phyloP scores from a whole-genome alignment of 2,888 invertebrate genomes.

The Drosophila cognata region DNA sequence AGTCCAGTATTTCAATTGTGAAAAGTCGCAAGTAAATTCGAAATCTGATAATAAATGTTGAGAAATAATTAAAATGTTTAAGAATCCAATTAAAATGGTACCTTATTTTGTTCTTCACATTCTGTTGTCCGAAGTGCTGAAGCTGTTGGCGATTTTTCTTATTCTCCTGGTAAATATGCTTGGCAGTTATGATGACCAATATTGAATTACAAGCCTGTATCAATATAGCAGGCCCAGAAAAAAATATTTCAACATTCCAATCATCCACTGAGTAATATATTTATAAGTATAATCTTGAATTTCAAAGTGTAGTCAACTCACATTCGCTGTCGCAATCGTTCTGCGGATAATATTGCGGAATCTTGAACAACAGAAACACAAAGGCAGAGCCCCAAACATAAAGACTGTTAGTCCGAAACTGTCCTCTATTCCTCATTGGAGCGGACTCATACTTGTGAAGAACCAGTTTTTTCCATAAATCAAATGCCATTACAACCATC shows the following conservation, averaged over 20 bases:
- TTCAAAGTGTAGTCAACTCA: constrained; percentile 68
- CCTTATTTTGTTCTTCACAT: no score
- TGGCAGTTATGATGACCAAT: neutral
- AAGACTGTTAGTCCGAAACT: constrained; percentile 67
- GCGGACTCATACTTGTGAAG: constrained; percentile 37
- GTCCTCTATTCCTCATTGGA: constrained; percentile 57
- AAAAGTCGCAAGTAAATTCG: no score
- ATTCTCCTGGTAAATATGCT: no score
- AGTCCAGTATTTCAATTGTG: no score
- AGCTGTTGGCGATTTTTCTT: no score
- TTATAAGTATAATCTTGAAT: neutral
- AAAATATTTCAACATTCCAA: constrained; percentile 65
- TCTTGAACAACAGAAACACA: constrained; percentile 50
- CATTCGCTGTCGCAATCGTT: constrained; percentile 87
- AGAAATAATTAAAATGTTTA: no score
- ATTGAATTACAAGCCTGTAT: neutral
- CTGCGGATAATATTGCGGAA: constrained; percentile 85
- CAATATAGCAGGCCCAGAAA: constrained; percentile 62
- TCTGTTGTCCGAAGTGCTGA: no score
- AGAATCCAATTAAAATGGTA: no score
- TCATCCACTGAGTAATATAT: constrained; percentile 28
- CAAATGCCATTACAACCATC: constrained; percentile 94
- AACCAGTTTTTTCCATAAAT: constrained; percentile 88
- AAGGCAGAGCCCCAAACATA: constrained; percentile 75
- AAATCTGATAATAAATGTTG: no score